These are phyloP conservation scores for Pseudomyrmex concolor DNA, from an alignment of 1,140 invertebrate genomes.

Conservation along the genomic window DNA sequence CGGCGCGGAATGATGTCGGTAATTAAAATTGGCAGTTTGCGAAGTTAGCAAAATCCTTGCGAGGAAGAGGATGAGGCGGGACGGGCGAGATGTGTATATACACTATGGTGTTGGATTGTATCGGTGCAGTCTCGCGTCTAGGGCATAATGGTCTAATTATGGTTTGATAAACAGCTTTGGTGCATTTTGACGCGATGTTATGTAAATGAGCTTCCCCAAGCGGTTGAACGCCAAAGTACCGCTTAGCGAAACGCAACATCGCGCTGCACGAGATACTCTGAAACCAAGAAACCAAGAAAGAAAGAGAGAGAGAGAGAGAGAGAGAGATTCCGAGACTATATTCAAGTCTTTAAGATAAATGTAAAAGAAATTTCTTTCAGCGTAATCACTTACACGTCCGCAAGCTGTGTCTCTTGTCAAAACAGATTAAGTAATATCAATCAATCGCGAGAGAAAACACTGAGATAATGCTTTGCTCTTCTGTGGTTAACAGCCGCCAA, in stretches of 20 bases:
- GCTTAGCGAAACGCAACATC: slow-evolving; percentile 41
- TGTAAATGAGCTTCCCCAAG: slow-evolving; percentile 38
- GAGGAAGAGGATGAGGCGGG: slow-evolving; percentile 1
- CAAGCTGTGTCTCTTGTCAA: neutral
- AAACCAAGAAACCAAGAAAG: too few species aligned
- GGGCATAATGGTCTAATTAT: slow-evolving; percentile 43
- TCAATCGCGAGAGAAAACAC: neutral
- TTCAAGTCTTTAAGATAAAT: neutral
- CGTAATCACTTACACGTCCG: neutral
- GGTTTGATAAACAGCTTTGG: slow-evolving; percentile 47
- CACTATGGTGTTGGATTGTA: neutral
- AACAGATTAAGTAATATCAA: neutral
- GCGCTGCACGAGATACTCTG: neutral
- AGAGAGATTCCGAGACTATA: neutral
- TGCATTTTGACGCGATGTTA: slow-evolving; percentile 43
- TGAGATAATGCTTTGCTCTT: neutral
- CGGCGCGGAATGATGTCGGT: slow-evolving; percentile 39
- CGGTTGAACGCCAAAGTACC: slow-evolving; percentile 42
- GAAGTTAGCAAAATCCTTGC: slow-evolving; percentile 28
- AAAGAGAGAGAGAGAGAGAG: too few species aligned
- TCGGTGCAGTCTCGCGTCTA: neutral
- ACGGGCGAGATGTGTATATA: too few species aligned
- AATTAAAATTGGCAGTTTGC: slow-evolving; percentile 54
- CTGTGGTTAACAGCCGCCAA: neutral
- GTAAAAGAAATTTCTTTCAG: neutral